A percentile compares a stretch with the other conserved stretches of the same genome.
Evolutionary conservation across 2,797 vertebrate genomes (phyloP).

Genomic region (Sphenopsis melanotis): DNA sequence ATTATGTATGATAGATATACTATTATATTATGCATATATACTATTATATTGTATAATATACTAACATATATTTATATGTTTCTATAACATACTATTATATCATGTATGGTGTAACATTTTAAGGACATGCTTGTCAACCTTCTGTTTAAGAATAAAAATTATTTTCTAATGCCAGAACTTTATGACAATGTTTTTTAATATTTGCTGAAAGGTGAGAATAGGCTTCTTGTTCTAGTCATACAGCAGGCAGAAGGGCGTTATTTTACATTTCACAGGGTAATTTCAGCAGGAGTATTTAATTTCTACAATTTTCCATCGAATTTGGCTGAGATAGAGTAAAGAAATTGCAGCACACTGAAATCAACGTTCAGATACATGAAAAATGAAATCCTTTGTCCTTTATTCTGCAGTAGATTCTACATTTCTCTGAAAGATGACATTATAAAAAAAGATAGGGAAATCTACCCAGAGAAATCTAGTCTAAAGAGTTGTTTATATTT

Average conservation of each 20-base stretch:
- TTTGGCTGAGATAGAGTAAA: background rate
- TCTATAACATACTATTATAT: background rate
- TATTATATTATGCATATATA: background rate
- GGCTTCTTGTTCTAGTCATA: background rate
- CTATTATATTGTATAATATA: background rate
- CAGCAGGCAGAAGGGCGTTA: background rate
- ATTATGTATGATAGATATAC: no score
- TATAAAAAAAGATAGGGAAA: background rate
- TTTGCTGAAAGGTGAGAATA: background rate
- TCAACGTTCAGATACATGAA: background rate
- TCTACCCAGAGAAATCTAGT: background rate
- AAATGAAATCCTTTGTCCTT: background rate
- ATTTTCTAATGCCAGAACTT: background rate
- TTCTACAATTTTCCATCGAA: background rate
- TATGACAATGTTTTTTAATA: background rate
- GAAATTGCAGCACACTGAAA: background rate
- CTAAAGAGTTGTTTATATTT: background rate
- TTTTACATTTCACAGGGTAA: background rate
- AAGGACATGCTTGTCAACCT: background rate
- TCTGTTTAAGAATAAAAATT: background rate
- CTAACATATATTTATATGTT: no score
- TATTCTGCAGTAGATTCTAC: background rate
- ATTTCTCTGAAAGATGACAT: background rate
- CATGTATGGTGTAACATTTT: background rate
- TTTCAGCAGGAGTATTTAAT: background rate